Conservation (phyloP, 2,888 invertebrate species). For the Limnephilus lunatus region DNA sequence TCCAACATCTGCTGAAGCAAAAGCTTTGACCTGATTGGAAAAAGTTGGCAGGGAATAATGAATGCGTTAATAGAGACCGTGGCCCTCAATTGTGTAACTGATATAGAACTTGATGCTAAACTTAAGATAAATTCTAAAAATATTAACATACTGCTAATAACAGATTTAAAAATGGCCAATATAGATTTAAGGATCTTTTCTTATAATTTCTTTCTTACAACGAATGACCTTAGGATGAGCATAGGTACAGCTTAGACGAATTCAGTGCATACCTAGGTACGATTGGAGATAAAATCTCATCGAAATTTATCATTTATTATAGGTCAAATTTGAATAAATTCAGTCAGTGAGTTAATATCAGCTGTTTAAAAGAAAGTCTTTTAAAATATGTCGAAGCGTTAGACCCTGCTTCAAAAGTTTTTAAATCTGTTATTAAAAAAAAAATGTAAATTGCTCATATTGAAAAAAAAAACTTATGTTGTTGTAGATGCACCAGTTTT, state of each 20-base stretch:
- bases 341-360: too few species aligned
- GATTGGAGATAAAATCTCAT: too few species aligned
- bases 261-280: neutral
- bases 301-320: too few species aligned
- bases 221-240: neutral
- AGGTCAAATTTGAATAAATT: too few species aligned
- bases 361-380: too few species aligned
- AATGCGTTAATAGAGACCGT: neutral
- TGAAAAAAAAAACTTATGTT: too few species aligned
- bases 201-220: neutral
- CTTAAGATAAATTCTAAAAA: neutral
- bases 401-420: too few species aligned
- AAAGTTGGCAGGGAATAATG: constrained; percentile 14
- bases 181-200: neutral
- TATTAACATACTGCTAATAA: neutral
- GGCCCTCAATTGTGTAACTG: neutral
- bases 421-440: too few species aligned
- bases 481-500: too few species aligned
- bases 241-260: neutral
- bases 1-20: constrained; percentile 12
- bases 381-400: too few species aligned
- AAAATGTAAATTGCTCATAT: too few species aligned
- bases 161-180: neutral
- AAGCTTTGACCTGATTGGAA: neutral
- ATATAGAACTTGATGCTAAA: neutral